Evolutionary conservation across 2,888 invertebrate species (phyloP).

Genomic region (Andrena chrysosceles): DNA sequence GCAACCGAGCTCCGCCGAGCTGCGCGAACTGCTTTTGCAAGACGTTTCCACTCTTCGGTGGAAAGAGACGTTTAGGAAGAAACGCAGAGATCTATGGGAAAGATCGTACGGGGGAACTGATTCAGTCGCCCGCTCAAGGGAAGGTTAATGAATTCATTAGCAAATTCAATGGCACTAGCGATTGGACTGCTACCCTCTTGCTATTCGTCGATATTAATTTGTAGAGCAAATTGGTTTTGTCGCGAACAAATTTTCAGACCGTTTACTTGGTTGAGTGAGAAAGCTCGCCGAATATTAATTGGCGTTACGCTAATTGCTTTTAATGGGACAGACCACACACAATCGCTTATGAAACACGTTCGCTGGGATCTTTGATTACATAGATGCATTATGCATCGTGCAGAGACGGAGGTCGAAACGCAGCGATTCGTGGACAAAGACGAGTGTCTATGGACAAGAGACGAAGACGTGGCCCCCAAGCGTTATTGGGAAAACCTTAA

Average conservation of each 20-base stretch:
- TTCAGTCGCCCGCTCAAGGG: neutral
- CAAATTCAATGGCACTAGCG: neutral
- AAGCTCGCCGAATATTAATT: conserved; percentile 21
- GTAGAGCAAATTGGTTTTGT: neutral
- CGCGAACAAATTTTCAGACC: conserved; percentile 4
- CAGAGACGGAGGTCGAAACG: conserved; percentile 2
- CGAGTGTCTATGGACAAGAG: neutral
- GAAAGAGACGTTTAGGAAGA: neutral
- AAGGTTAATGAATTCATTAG: neutral
- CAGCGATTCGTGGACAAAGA: neutral
- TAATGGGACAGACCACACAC: neutral
- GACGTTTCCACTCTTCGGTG: neutral
- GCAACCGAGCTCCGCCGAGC: conserved; percentile 27
- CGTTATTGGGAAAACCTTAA: conserved; percentile 58
- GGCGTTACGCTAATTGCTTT: conserved; percentile 24
- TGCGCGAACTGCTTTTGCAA: conserved; percentile 14
- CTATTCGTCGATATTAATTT: conserved; percentile 16
- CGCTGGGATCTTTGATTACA: neutral
- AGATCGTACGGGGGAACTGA: neutral
- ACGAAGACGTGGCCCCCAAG: neutral
- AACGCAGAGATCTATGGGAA: neutral
- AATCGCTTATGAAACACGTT: neutral
- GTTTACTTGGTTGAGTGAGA: neutral
- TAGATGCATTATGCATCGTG: neutral
- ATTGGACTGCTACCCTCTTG: no score